Evolutionary conservation across 1,140 invertebrate genomes (phyloP).

Genomic region (Bombus sylvicola): DNA sequence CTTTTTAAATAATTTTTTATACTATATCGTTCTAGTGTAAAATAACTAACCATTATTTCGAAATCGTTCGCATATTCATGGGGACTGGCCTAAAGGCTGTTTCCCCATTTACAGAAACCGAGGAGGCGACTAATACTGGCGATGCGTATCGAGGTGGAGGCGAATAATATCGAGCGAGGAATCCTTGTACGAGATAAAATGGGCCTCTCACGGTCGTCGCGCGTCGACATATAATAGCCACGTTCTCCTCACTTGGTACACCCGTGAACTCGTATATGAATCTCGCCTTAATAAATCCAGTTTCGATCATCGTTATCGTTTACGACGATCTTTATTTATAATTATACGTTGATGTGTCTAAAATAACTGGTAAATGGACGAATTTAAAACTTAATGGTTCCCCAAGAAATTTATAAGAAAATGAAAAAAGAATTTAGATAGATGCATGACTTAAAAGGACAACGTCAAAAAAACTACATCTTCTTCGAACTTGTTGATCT

Average conservation of each 20-base stretch:
- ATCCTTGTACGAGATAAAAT: constrained; percentile 65
- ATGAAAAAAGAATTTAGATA: background rate
- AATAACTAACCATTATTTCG: background rate
- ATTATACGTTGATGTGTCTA: background rate
- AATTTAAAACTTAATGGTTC: no score
- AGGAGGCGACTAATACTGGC: constrained; percentile 40
- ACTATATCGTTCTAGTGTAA: background rate
- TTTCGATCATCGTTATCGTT: background rate
- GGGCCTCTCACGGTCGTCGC: constrained; percentile 56
- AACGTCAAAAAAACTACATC: background rate
- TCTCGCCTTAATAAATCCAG: constrained; percentile 22
- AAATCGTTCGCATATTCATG: constrained; percentile 32
- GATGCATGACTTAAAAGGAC: background rate
- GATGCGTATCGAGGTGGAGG: constrained; percentile 51
- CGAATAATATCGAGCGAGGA: constrained; percentile 56
- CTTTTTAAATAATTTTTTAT: background rate
- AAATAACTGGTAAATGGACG: background rate
- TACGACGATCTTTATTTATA: background rate
- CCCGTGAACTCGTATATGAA: constrained; percentile 45
- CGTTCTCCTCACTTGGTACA: constrained; percentile 57
- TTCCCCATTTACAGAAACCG: constrained; percentile 40
- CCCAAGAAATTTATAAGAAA: background rate
- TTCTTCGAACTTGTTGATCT: background rate
- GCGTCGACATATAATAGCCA: constrained; percentile 57
- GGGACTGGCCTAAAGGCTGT: constrained; percentile 12